Evolutionary conservation across 2,113 vertebrate genomes (phyloP).

Genomic region (Dromiciops gliroides): DNA sequence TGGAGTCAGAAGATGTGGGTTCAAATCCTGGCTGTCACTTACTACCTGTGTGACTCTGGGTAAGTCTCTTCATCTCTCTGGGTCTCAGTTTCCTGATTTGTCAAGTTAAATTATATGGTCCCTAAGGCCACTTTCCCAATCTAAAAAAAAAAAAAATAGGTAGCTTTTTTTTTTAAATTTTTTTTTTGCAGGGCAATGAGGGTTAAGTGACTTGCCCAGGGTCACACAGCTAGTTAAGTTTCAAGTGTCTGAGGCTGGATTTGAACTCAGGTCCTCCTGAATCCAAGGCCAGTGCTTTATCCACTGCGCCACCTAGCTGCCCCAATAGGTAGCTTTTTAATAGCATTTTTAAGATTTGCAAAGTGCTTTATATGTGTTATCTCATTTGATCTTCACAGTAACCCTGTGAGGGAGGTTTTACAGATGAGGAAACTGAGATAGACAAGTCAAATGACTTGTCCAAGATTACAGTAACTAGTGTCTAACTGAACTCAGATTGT

Average conservation of each 20-base stretch:
- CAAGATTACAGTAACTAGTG: not conserved
- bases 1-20: not conserved
- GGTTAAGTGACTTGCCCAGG: no score
- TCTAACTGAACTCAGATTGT: not conserved
- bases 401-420: not conserved
- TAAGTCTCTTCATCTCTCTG: no score
- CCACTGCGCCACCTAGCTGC: no score
- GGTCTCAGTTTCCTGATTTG: no score
- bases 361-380: not conserved
- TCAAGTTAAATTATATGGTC: no score
- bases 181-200: no score
- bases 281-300: no score
- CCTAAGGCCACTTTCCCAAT: not conserved
- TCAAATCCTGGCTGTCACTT: not conserved
- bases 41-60: no score
- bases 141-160: not conserved
- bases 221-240: no score
- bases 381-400: not conserved
- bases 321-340: not conserved
- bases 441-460: not conserved
- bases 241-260: no score
- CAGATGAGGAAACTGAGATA: not conserved
- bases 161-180: no score
- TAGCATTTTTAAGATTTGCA: not conserved
- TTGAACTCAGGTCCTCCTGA: no score